Conservation (phyloP, 2,113 vertebrate species). For the Elephantulus edwardii region DNA sequence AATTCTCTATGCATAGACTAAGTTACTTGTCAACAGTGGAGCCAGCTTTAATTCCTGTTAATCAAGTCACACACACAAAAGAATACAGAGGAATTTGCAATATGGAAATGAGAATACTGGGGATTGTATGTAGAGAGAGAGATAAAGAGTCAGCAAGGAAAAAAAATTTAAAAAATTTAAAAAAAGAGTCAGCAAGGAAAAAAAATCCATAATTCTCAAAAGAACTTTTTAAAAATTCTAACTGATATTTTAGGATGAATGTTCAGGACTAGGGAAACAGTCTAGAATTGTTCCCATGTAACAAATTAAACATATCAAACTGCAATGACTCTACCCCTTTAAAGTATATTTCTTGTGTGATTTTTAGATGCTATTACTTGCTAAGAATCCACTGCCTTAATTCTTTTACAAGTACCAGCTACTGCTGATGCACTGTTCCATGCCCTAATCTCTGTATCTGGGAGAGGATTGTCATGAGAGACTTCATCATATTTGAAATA, state of each 20-base stretch:
- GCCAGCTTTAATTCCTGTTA: background rate
- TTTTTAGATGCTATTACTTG: background rate
- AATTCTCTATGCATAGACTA: background rate
- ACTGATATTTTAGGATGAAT: background rate
- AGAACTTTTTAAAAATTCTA: background rate
- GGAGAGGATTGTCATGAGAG: background rate
- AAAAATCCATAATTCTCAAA: background rate
- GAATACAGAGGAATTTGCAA: background rate
- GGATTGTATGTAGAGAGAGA: background rate
- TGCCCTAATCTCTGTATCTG: background rate
- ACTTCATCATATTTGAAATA: background rate
- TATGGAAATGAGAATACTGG: background rate
- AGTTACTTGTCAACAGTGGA: background rate
- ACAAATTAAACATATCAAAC: background rate
- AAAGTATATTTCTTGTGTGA: background rate
- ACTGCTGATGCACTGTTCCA: too few species aligned
- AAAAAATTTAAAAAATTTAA: too few species aligned
- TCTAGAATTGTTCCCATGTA: background rate
- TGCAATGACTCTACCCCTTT: background rate
- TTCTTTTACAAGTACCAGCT: background rate
- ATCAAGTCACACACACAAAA: constrained; percentile 2
- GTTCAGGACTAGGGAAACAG: background rate
- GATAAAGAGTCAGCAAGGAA: background rate
- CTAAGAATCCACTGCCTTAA: background rate
- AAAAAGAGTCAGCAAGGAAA: background rate